Conservation (phyloP, 2,113 vertebrate species). For the Poeciliopsis turrubarensis region DNA sequence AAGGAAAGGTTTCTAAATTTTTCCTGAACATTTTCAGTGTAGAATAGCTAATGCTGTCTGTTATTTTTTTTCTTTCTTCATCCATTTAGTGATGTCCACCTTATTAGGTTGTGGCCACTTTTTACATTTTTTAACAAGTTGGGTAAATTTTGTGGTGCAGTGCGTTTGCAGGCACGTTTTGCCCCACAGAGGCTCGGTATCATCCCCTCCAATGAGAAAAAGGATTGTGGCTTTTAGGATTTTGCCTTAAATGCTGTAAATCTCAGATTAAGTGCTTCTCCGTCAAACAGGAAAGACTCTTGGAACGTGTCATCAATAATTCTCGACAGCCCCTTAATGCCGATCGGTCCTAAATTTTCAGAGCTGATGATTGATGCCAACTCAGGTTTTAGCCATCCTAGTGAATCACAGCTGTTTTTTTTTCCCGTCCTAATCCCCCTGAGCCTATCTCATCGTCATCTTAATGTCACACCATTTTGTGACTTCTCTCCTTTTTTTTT, state of each 20-base stretch:
- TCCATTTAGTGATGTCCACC: neutral
- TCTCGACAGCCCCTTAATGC: slow-evolving; percentile 59
- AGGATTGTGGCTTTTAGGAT: slow-evolving; percentile 51
- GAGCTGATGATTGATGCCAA: slow-evolving; percentile 43
- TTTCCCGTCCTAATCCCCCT: slow-evolving; percentile 30
- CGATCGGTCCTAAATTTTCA: slow-evolving; percentile 56
- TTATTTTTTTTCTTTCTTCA: neutral
- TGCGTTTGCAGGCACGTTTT: slow-evolving; percentile 8
- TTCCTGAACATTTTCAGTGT: neutral
- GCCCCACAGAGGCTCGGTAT: slow-evolving; percentile 27
- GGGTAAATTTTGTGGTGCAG: slow-evolving; percentile 17
- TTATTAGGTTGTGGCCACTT: slow-evolving; percentile 15
- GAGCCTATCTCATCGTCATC: slow-evolving; percentile 24
- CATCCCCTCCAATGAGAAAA: slow-evolving; percentile 26
- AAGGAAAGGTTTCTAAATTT: neutral
- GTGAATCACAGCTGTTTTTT: slow-evolving; percentile 31
- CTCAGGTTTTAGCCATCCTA: slow-evolving; percentile 37
- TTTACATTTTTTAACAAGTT: slow-evolving; percentile 52
- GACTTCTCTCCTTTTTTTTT: slow-evolving; percentile 2
- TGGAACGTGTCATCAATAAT: slow-evolving; percentile 69
- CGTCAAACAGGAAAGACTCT: slow-evolving; percentile 39
- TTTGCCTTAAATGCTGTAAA: slow-evolving; percentile 60
- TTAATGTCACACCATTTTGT: slow-evolving; percentile 23
- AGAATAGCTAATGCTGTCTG: neutral
- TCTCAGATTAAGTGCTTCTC: slow-evolving; percentile 61